Evolutionary conservation across 2,888 invertebrate species (phyloP).

Genomic region (Drosophila anceps): DNA sequence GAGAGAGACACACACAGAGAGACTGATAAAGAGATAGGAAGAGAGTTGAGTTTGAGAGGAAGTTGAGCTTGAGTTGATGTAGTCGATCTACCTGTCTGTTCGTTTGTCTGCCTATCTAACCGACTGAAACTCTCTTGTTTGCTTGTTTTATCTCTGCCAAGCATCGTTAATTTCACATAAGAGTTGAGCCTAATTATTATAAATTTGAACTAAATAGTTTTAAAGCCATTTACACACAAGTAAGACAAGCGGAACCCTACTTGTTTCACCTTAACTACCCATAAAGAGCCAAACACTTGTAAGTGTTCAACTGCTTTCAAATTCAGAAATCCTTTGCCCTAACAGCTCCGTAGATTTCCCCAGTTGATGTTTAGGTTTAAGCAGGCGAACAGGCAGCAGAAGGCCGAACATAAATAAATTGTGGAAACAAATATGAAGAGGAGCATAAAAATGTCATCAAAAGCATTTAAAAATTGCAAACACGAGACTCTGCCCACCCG

Average conservation of each 20-base stretch:
- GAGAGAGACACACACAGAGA: not conserved
- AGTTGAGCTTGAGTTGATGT: no score
- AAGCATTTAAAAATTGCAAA: slow-evolving; percentile 70
- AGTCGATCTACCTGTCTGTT: not conserved
- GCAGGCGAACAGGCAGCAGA: not conserved
- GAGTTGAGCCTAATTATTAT: not conserved
- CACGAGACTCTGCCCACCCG: slow-evolving; percentile 4
- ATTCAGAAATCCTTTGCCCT: slow-evolving; percentile 5
- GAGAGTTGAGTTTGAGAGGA: no score
- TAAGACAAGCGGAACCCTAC: not conserved
- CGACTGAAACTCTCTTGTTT: not conserved
- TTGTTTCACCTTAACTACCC: not conserved
- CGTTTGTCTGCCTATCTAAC: not conserved
- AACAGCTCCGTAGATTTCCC: not conserved
- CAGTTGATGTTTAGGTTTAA: not conserved
- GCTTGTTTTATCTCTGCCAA: not conserved
- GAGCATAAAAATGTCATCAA: slow-evolving; percentile 76
- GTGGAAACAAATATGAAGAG: not conserved
- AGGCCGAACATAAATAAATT: slow-evolving; percentile 5
- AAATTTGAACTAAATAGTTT: not conserved
- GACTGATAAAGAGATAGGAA: no score
- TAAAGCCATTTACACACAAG: not conserved
- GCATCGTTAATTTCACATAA: accelerated
- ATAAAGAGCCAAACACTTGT: not conserved
- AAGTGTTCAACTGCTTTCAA: not conserved